phyloP scores from a whole-genome alignment of 2,113 vertebrate genomes.

The Parus major region DNA sequence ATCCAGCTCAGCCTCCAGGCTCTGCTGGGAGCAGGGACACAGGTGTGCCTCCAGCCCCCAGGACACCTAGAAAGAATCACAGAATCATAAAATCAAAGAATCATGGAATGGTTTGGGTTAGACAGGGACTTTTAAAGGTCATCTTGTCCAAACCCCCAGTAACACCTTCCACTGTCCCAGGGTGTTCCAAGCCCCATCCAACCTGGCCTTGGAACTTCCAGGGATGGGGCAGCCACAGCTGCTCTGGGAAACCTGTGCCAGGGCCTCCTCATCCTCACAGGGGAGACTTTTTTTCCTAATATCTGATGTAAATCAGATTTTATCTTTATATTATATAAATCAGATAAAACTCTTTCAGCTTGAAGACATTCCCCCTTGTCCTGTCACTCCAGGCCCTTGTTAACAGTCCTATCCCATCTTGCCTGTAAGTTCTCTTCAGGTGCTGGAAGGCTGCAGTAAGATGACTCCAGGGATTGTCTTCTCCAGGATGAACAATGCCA shows the following conservation, averaged over 20 bases:
- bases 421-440: background rate
- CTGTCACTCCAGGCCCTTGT: background rate
- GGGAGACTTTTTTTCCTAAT: background rate
- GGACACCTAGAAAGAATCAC: background rate
- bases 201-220: rapidly evolving
- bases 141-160: rapidly evolving
- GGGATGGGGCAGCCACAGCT: background rate
- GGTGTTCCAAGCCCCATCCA: rapidly evolving
- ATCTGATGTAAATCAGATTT: too few relatives aligned
- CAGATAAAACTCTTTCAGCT: background rate
- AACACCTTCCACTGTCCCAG: rapidly evolving
- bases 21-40: background rate
- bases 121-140: background rate
- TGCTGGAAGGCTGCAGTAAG: background rate
- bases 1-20: background rate
- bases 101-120: background rate
- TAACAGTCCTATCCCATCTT: background rate
- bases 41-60: background rate
- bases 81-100: background rate
- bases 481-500: background rate
- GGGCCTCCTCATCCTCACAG: rapidly evolving
- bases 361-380: background rate
- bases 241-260: rapidly evolving
- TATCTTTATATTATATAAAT: too few relatives aligned
- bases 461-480: rapidly evolving